Evolutionary conservation across 2,888 invertebrate species (phyloP), one percentile per base, ranked within the genome.

Genomic region (Himalopsyche anomala): DNA sequence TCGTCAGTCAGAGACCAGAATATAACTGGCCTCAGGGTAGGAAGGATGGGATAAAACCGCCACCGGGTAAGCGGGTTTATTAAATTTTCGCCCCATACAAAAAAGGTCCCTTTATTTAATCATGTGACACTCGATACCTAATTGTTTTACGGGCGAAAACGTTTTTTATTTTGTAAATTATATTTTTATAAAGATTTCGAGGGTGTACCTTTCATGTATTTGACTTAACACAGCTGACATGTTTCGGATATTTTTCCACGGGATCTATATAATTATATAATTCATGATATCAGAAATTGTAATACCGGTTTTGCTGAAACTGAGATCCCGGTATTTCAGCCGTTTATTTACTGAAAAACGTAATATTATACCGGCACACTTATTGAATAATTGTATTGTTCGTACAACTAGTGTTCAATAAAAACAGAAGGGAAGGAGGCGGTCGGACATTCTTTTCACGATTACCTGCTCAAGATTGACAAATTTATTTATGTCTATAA

Each of bases 81-180:
- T 74, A 74, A 74, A 74, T 74, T 74, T 74, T 74, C 74, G 28
- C 74, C 38, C 38, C 36, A 38, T 74, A 74, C 74, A 74, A 74
- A 74, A 69, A 74, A 36, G 74, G 74, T 74, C 38, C 38, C 38
- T 74, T 74, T 74, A 74, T 74, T 74, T 74, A 74, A 74, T 74
- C 74, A 74, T 74, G 74, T 74, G 74, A 74, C 74, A 74, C 74
- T 74, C 74, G 38, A 74, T 74, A 38, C 74, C 38, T 74, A 74
- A 74, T 74, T 74, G 74, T 36, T 74, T 38, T 38, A 74, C 38
- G 74, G 74, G 38, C 38, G 38, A 36, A 69, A 69, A 69, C 28
- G 28, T 28, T 28, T 69, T 69, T 17, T 74, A 15, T 38, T 74
- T 74, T 36, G 36, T 38, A 38, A 74, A 74, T 74, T 74, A 38